phyloP scores from a whole-genome alignment of 2,113 vertebrate genomes.

The Carassius gibelio region DNA sequence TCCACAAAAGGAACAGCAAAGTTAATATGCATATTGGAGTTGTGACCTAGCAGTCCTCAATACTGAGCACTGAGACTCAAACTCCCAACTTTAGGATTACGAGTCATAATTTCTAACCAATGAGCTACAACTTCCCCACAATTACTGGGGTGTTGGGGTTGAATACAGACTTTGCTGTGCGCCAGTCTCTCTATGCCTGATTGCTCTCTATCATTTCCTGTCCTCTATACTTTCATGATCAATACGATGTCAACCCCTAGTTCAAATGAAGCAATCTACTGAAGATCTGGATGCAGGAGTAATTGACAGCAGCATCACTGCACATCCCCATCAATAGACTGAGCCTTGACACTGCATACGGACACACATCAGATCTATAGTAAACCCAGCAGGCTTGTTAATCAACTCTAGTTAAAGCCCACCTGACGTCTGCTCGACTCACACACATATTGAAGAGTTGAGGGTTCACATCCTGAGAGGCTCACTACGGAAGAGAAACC shows the following conservation, averaged over 20 bases:
- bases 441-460: neutral
- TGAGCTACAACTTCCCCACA: no score
- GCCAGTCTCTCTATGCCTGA: no score
- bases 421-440: slow-evolving; percentile 20
- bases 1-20: no score
- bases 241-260: neutral
- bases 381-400: slow-evolving; percentile 10
- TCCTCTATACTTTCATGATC: neutral
- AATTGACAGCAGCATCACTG: neutral
- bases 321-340: neutral
- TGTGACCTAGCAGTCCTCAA: no score
- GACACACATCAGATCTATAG: neutral
- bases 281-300: neutral
- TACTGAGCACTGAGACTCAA: no score
- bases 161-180: no score
- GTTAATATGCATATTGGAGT: no score
- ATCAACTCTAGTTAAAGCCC: slow-evolving; percentile 5
- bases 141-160: no score
- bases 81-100: no score
- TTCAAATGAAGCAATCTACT: neutral
- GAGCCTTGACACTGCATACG: neutral
- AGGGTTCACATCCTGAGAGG: slow-evolving; percentile 1
- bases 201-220: neutral
- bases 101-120: no score
- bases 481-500: neutral